Evolutionary conservation across 2,888 invertebrate species (phyloP).

Genomic region (Lasioglossum leucozonium): DNA sequence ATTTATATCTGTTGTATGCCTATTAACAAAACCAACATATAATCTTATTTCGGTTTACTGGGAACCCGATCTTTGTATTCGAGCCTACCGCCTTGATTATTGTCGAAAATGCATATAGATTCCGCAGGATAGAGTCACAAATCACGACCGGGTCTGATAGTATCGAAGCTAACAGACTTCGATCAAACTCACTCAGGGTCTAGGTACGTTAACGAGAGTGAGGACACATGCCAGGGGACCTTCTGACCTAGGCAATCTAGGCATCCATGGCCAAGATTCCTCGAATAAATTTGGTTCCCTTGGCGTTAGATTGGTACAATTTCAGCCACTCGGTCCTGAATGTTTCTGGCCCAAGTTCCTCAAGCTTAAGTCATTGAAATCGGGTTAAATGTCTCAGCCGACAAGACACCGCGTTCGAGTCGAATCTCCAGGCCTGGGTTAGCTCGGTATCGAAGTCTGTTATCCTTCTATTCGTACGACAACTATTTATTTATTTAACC

Average conservation of each 20-base stretch:
- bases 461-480: not conserved
- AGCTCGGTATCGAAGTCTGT: not conserved
- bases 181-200: not conserved
- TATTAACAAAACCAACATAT: too few species aligned
- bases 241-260: not conserved
- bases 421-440: not conserved
- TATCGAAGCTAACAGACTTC: not conserved
- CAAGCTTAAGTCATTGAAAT: not conserved
- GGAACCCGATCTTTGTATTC: too few species aligned
- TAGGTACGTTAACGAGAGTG: not conserved
- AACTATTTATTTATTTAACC: too few species aligned
- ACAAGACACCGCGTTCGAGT: not conserved
- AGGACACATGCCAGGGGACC: conserved; percentile 5
- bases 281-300: not conserved
- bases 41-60: too few species aligned
- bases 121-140: not conserved
- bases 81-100: too few species aligned
- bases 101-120: not conserved
- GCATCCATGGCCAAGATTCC: not conserved
- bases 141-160: not conserved
- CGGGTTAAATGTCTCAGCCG: not conserved
- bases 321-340: not conserved
- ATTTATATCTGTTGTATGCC: too few species aligned
- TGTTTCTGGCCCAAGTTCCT: not conserved
- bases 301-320: not conserved